Conservation (phyloP, 2,888 invertebrate species). For the Eupeodes latifasciatus region DNA sequence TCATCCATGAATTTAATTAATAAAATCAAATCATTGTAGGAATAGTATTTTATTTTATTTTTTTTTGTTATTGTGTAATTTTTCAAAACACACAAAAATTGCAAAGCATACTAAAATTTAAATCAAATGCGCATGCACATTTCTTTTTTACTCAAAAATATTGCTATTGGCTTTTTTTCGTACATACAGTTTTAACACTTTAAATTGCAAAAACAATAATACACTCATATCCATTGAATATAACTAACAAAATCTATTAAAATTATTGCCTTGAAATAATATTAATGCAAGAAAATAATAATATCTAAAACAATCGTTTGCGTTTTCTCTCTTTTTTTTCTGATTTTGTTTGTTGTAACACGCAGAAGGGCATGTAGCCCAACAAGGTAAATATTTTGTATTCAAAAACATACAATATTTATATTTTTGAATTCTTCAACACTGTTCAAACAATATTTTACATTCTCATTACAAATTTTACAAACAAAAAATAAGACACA, state of each 20-base stretch:
- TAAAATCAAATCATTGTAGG: conserved; percentile 25
- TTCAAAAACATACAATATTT: conserved; percentile 26
- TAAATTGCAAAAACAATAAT: not conserved
- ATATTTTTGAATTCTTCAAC: conserved; percentile 11
- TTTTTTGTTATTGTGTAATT: not conserved
- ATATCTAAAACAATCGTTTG: conserved; percentile 70
- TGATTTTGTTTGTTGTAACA: conserved; percentile 77
- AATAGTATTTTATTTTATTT: not conserved
- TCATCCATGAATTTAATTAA: conserved; percentile 54
- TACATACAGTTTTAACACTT: conserved; percentile 12
- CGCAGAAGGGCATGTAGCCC: conserved; percentile 87
- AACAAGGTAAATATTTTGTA: conserved; percentile 86
- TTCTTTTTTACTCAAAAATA: conserved; percentile 12
- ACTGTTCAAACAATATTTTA: conserved; percentile 8
- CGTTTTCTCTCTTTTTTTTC: conserved; percentile 77
- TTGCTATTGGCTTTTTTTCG: conserved; percentile 34
- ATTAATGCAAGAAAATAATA: conserved; percentile 66
- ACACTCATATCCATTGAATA: not conserved
- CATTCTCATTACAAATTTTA: not conserved
- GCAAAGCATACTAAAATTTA: conserved; percentile 38
- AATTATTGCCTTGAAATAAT: conserved; percentile 66
- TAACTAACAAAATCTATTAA: conserved; percentile 35
- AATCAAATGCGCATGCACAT: conserved; percentile 43
- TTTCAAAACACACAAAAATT: conserved; percentile 18
- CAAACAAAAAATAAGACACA: not conserved